Conservation (phyloP, 2,113 vertebrate genomes). For the Meriones unguiculatus region DNA sequence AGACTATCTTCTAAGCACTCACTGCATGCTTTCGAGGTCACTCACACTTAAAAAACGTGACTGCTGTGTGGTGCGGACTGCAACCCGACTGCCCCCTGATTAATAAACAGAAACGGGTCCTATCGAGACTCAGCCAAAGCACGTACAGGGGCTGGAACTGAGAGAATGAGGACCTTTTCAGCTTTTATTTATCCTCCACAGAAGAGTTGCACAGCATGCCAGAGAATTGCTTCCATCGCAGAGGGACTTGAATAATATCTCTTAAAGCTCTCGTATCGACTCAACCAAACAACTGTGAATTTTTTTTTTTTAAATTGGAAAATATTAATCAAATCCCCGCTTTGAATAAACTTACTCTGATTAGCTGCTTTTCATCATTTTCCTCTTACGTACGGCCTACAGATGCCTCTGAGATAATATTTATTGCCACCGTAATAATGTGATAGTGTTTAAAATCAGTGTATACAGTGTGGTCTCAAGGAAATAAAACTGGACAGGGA, state of each 20-base stretch:
- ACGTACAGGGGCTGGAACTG: not conserved
- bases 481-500: not conserved
- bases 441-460: constrained; percentile 32
- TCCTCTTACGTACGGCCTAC: constrained; percentile 42
- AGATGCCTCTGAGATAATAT: constrained; percentile 26
- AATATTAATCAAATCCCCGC: constrained; percentile 51
- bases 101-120: not conserved
- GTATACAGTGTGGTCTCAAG: not conserved
- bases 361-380: not conserved
- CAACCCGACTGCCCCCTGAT: not conserved
- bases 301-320: constrained; percentile 46
- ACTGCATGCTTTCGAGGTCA: not conserved
- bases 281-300: constrained; percentile 24
- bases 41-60: not conserved
- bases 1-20: not conserved
- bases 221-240: constrained; percentile 21
- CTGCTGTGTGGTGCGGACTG: not conserved
- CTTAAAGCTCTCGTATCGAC: constrained; percentile 48
- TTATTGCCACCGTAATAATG: constrained; percentile 23
- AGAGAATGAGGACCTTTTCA: not conserved
- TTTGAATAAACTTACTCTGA: constrained; percentile 51
- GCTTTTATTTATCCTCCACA: not conserved
- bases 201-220: not conserved
- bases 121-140: not conserved
- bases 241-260: constrained; percentile 45